Percentiles rank a stretch among this genome's conserved stretches.
Conservation (phyloP, 2,797 vertebrate genomes). For the Typhlichthys eigenmanni region DNA sequence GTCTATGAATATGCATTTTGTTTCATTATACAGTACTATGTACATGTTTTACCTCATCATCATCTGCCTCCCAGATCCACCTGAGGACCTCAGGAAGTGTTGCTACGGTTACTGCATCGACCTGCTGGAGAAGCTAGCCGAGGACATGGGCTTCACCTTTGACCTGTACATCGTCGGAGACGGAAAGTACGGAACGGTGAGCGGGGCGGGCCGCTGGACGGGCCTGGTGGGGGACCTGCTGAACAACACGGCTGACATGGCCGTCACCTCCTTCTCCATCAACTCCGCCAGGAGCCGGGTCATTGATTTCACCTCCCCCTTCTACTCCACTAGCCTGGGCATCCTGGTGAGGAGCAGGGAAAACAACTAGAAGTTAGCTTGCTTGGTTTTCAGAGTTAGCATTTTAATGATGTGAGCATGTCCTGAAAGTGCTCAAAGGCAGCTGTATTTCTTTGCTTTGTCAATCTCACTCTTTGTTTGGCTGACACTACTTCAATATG, state of each 20-base stretch:
- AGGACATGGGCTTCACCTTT: constrained; percentile 89
- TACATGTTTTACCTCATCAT: constrained; percentile 21
- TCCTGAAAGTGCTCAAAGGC: constrained; percentile 15
- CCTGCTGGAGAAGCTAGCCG: constrained; percentile 88
- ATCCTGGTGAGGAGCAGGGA: constrained; percentile 79
- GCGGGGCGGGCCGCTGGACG: constrained; percentile 85
- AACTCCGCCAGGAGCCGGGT: constrained; percentile 90
- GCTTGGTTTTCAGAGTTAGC: constrained; percentile 8
- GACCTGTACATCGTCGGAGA: constrained; percentile 94
- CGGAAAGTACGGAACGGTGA: constrained; percentile 87
- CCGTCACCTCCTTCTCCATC: constrained; percentile 94
- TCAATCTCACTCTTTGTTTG: constrained; percentile 18
- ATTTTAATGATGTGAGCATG: constrained; percentile 26
- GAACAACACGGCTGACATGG: constrained; percentile 89
- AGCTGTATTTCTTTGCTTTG: constrained; percentile 38
- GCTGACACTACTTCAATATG: constrained; percentile 16
- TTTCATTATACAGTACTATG: neutral
- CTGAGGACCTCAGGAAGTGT: constrained; percentile 81
- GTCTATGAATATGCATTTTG: constrained; percentile 1
- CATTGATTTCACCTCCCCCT: constrained; percentile 95
- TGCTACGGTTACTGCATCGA: constrained; percentile 97
- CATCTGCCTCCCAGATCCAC: constrained; percentile 65
- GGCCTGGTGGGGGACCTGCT: constrained; percentile 92
- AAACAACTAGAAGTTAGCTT: constrained; percentile 18
- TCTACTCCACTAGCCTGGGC: constrained; percentile 96